A percentile compares a stretch with the other conserved stretches of the same genome.
Conservation (phyloP, 2,113 vertebrate genomes). For the Geococcyx californianus region DNA sequence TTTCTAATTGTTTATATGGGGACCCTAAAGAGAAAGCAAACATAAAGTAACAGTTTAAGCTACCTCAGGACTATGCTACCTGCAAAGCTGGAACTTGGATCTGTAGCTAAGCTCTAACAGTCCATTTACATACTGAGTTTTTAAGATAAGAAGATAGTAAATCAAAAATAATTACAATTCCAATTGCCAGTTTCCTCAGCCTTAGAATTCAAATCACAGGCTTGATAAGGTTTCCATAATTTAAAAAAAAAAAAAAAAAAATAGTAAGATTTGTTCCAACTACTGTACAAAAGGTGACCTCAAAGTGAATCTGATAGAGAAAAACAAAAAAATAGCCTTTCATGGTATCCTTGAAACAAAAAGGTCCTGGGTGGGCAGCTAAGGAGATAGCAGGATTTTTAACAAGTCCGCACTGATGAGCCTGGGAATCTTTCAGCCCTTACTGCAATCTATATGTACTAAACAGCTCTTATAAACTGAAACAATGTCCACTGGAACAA, state of each 20-base stretch:
- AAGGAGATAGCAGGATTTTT: conserved; percentile 4
- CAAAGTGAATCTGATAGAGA: neutral
- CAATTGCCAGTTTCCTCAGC: neutral
- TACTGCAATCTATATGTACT: conserved; percentile 52
- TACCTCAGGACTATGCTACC: rapidly evolving
- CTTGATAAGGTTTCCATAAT: neutral
- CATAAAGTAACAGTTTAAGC: neutral
- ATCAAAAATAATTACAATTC: neutral
- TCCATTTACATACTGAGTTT: neutral
- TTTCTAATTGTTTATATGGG: neutral
- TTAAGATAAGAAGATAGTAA: neutral
- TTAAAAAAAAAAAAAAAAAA: conserved; percentile 7
- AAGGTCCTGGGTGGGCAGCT: neutral
- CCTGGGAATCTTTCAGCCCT: conserved; percentile 48
- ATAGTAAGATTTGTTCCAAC: neutral
- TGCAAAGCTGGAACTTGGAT: neutral
- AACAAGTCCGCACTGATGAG: neutral
- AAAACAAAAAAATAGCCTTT: neutral
- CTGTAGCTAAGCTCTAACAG: neutral
- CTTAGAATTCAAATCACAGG: neutral
- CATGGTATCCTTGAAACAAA: conserved; percentile 26
- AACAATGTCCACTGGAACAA: conserved; percentile 63
- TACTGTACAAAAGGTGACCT: neutral
- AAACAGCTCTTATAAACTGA: conserved; percentile 52
- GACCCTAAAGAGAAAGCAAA: neutral